phyloP scores from a whole-genome alignment of 2,888 invertebrate species.

The Ophraella communa region DNA sequence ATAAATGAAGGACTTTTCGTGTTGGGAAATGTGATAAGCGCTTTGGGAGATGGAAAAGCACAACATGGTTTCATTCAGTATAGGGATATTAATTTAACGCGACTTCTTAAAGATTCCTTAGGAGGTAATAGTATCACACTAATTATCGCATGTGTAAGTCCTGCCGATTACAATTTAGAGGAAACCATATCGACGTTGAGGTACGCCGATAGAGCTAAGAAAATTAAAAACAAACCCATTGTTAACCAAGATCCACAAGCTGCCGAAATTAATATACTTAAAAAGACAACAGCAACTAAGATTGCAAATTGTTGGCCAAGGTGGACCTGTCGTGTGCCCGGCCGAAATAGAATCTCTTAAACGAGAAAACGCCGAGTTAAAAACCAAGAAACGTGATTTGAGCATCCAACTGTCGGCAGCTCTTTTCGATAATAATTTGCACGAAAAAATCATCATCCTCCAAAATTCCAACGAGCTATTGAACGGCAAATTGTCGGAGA shows the following conservation, averaged over 20 bases:
- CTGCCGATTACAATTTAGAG: constrained; percentile 85
- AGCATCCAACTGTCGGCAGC: constrained; percentile 70
- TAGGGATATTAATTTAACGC: constrained; percentile 89
- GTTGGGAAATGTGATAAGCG: constrained; percentile 93
- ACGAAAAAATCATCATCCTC: constrained; percentile 73
- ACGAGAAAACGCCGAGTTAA: constrained; percentile 65
- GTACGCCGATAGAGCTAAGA: constrained; percentile 86
- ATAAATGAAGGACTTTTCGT: constrained; percentile 92
- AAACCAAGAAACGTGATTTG: constrained; percentile 69
- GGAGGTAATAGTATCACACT: constrained; percentile 93
- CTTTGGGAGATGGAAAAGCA: constrained; percentile 74
- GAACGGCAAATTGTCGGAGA: constrained; percentile 65
- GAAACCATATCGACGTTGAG: constrained; percentile 89
- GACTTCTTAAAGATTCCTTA: constrained; percentile 90
- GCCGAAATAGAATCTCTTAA: constrained; percentile 61
- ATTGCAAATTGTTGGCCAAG: constrained; percentile 61
- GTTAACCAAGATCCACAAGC: constrained; percentile 83
- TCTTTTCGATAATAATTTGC: constrained; percentile 72
- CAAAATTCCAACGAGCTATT: constrained; percentile 75
- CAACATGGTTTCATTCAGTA: constrained; percentile 74
- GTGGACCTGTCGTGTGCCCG: constrained; percentile 48
- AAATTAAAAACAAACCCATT: constrained; percentile 88
- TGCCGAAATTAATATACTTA: constrained; percentile 78
- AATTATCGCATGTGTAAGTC: constrained; percentile 96
- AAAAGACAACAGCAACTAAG: constrained; percentile 74